Conservation (phyloP, 2,113 vertebrate genomes). For the Aepyceros melampus region DNA sequence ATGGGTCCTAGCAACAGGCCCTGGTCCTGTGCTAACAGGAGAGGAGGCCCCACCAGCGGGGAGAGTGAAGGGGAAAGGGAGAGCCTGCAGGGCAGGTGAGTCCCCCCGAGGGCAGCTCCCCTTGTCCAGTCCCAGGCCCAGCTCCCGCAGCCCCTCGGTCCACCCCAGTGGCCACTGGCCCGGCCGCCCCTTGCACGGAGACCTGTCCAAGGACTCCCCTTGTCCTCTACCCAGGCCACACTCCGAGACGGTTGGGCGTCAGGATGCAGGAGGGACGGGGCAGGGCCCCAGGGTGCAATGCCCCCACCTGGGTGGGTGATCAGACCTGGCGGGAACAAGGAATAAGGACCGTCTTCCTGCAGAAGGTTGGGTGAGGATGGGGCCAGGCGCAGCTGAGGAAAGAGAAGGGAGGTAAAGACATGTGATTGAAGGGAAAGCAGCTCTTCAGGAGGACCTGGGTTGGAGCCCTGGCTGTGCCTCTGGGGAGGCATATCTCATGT, state of each 20-base stretch:
- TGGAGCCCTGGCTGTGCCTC: background rate
- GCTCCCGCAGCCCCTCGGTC: background rate
- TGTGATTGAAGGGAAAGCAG: background rate
- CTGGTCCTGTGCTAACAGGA: background rate
- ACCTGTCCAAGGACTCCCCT: background rate
- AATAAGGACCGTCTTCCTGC: background rate
- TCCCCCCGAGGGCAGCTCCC: background rate
- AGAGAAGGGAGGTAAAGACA: no score
- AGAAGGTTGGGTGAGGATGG: no score
- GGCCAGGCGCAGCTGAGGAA: background rate
- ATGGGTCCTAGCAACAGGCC: constrained; percentile 62
- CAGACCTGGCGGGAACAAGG: background rate
- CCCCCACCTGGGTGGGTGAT: background rate
- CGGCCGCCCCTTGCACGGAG: background rate
- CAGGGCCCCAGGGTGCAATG: background rate
- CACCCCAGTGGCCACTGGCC: background rate
- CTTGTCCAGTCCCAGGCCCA: background rate
- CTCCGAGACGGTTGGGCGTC: background rate
- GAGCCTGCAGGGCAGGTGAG: constrained; percentile 64
- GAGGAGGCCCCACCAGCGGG: constrained; percentile 19
- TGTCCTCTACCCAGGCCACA: background rate
- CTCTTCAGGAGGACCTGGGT: background rate
- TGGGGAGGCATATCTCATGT: background rate
- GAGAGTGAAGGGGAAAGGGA: constrained; percentile 53
- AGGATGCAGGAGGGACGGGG: background rate